Evolutionary conservation across 2,113 vertebrate species (phyloP).

Genomic region (Tragelaphus strepsiceros): DNA sequence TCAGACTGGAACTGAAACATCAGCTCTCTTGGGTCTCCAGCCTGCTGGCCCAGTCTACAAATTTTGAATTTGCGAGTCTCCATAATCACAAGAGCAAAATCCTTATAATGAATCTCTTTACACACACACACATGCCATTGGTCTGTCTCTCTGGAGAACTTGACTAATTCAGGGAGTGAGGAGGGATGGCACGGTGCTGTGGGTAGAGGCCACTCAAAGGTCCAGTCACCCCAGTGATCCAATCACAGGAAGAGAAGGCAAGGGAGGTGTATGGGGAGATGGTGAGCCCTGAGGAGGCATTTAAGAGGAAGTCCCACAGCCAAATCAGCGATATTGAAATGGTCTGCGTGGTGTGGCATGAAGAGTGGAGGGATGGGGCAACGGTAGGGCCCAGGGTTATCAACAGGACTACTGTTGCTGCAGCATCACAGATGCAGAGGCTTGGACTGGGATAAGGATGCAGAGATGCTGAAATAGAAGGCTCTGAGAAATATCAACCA

Average conservation of each 20-base stretch:
- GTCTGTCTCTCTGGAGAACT: neutral
- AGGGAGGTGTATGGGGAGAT: neutral
- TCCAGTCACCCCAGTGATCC: neutral
- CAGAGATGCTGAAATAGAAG: neutral
- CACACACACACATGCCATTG: neutral
- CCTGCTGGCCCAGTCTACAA: neutral
- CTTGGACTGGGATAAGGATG: neutral
- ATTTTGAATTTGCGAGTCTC: neutral
- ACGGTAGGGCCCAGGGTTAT: fast-evolving
- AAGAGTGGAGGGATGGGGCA: neutral
- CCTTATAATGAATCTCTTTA: neutral
- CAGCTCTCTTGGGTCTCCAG: neutral
- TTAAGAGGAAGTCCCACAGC: neutral
- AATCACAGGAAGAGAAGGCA: neutral
- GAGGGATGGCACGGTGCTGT: fast-evolving
- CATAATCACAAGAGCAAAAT: neutral
- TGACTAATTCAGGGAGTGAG: neutral
- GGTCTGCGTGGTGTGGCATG: no score
- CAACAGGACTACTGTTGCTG: fast-evolving
- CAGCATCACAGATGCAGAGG: neutral
- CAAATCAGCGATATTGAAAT: neutral
- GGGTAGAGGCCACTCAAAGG: neutral
- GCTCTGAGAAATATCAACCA: neutral
- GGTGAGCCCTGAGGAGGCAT: neutral
- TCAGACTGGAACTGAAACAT: neutral